phyloP scores from a whole-genome alignment of 2,113 vertebrate species.

The Danionella cerebrum region DNA sequence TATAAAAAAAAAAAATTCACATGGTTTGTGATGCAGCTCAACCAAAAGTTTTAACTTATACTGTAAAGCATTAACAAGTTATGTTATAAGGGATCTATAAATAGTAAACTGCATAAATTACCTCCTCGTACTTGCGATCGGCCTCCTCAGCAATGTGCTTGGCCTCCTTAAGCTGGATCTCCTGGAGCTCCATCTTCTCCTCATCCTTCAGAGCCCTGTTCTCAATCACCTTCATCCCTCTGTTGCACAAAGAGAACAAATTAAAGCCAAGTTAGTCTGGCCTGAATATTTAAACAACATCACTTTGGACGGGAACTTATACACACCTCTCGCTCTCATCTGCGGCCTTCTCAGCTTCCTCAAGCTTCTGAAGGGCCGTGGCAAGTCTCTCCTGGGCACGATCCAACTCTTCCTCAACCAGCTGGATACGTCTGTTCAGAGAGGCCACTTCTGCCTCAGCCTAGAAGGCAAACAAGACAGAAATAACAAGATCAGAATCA shows the following conservation, averaged over 20 bases:
- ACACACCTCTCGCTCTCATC: constrained; percentile 77
- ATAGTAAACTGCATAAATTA: constrained; percentile 44
- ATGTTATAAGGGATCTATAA: too few species aligned
- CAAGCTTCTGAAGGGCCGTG: constrained; percentile 80
- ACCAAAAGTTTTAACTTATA: too few species aligned
- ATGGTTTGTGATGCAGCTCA: too few species aligned
- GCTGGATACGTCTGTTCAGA: constrained; percentile 81
- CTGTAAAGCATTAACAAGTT: too few species aligned
- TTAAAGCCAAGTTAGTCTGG: neutral
- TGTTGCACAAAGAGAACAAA: constrained; percentile 22
- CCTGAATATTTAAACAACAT: neutral
- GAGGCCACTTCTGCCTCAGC: constrained; percentile 84
- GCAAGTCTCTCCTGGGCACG: constrained; percentile 81
- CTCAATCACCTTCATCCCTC: constrained; percentile 74
- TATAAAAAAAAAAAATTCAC: too few species aligned
- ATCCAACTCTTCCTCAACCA: constrained; percentile 84
- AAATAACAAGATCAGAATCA: neutral
- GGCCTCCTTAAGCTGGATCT: constrained; percentile 72
- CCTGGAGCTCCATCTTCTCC: constrained; percentile 74
- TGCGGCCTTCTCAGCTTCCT: constrained; percentile 80
- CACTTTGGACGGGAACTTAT: neutral
- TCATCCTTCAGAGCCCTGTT: constrained; percentile 71
- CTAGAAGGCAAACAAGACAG: constrained; percentile 42
- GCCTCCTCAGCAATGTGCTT: constrained; percentile 73
- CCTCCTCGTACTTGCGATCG: constrained; percentile 69